A percentile compares a stretch with the other conserved stretches of the same genome.
phyloP scores from a whole-genome alignment of 2,888 invertebrate genomes.

The Microctonus aethiopoides region DNA sequence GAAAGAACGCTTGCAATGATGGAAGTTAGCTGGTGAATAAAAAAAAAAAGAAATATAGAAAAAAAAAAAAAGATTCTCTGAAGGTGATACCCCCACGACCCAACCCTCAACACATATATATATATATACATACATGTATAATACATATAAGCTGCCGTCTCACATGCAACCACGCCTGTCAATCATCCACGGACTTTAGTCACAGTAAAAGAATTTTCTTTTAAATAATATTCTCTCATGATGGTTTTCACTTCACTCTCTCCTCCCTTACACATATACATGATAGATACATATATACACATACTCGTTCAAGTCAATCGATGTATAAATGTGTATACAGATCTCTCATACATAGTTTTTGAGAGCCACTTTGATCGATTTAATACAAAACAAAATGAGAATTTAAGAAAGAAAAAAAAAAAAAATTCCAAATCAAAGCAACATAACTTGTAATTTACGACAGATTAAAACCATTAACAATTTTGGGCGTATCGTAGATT shows the following conservation, averaged over 20 bases:
- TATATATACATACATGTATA: neutral
- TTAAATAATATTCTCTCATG: constrained; percentile 43
- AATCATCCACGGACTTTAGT: constrained; percentile 65
- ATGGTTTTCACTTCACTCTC: constrained; percentile 39
- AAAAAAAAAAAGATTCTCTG: constrained; percentile 52
- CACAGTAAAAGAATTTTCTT: constrained; percentile 62
- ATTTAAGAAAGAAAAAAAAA: neutral
- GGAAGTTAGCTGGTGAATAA: neutral
- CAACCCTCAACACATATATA: constrained; percentile 46
- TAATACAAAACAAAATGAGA: neutral
- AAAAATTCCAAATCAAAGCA: neutral
- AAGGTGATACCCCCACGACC: constrained; percentile 61
- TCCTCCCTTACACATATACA: neutral
- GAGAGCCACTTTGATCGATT: neutral
- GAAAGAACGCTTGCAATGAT: neutral
- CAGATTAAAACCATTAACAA: neutral
- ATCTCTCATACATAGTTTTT: neutral
- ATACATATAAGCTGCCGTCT: constrained; percentile 43
- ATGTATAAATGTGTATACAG: neutral
- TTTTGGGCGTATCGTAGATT: neutral
- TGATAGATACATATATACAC: neutral
- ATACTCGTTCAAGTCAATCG: neutral
- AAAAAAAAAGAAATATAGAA: constrained; percentile 16
- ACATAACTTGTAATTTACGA: neutral
- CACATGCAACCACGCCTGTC: constrained; percentile 55